phyloP scores from a whole-genome alignment of 2,113 vertebrate species.

The Potamarius usumacintae region DNA sequence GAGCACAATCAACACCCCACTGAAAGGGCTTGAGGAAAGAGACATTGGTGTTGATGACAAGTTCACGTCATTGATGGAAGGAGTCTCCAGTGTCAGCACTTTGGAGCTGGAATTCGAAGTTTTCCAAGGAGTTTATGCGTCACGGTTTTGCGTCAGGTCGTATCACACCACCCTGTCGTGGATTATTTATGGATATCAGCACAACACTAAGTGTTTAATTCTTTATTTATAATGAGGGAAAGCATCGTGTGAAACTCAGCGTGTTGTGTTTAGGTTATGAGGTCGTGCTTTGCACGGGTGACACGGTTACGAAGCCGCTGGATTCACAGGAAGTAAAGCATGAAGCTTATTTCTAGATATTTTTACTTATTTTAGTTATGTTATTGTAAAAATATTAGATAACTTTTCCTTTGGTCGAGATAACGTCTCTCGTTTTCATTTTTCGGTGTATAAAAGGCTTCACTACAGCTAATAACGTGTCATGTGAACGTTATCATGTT shows the following conservation, averaged over 20 bases:
- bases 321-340: background rate
- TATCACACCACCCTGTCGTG: background rate
- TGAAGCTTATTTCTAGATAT: background rate
- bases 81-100: background rate
- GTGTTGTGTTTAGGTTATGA: no score
- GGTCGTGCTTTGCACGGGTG: background rate
- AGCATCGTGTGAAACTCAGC: background rate
- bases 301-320: background rate
- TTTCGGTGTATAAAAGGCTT: background rate
- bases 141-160: no score
- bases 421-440: background rate
- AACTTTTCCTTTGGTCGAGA: background rate
- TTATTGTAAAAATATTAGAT: background rate
- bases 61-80: no score
- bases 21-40: background rate
- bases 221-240: background rate
- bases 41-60: no score
- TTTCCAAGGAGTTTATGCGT: no score
- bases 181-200: background rate
- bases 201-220: background rate
- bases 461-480: background rate
- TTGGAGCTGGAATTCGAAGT: no score
- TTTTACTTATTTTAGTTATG: no score
- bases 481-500: background rate
- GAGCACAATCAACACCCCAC: no score